Percentiles rank a stretch among this genome's conserved stretches.
phyloP scores from a whole-genome alignment of 2,113 vertebrate genomes.

The Silurus meridionalis region DNA sequence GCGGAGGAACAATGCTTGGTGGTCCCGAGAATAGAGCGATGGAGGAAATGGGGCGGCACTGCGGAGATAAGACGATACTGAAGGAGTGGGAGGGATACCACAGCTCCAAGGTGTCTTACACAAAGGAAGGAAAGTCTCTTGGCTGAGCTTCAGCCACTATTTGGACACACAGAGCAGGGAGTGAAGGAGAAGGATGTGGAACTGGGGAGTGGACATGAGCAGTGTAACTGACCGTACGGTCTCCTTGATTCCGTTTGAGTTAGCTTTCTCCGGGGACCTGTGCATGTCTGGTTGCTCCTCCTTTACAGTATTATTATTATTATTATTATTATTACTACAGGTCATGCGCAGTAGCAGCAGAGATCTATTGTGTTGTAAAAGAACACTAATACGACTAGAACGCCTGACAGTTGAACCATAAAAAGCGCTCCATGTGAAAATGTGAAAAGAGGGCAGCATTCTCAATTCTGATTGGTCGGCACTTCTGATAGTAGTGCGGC shows the following conservation, averaged over 20 bases:
- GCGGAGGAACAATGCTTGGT: constrained; percentile 48
- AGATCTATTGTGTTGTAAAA: background rate
- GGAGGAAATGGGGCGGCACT: constrained; percentile 37
- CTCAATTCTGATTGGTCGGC: constrained; percentile 7
- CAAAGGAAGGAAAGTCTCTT: constrained; percentile 57
- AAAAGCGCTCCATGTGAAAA: background rate
- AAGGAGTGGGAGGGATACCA: background rate
- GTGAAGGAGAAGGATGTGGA: constrained; percentile 21
- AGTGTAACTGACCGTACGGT: constrained; percentile 18
- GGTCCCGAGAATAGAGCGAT: constrained; percentile 42
- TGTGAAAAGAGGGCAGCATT: background rate
- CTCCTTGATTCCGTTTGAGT: constrained; percentile 15
- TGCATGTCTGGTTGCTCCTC: background rate
- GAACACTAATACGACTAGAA: background rate
- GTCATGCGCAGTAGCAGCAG: constrained; percentile 1
- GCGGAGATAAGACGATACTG: constrained; percentile 53
- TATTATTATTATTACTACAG: constrained; percentile 2
- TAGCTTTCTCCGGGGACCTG: constrained; percentile 2
- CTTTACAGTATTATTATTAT: background rate
- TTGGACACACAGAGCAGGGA: constrained; percentile 22
- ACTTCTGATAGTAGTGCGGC: background rate
- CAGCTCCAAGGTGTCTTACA: constrained; percentile 36
- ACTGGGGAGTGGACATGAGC: constrained; percentile 28
- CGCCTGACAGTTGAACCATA: background rate
- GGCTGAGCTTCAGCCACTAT: constrained; percentile 34